Evolutionary conservation across 2,888 invertebrate genomes (phyloP), one percentile per base, ranked within the genome.

Genomic region (Drosophila pseudotakahashii): DNA sequence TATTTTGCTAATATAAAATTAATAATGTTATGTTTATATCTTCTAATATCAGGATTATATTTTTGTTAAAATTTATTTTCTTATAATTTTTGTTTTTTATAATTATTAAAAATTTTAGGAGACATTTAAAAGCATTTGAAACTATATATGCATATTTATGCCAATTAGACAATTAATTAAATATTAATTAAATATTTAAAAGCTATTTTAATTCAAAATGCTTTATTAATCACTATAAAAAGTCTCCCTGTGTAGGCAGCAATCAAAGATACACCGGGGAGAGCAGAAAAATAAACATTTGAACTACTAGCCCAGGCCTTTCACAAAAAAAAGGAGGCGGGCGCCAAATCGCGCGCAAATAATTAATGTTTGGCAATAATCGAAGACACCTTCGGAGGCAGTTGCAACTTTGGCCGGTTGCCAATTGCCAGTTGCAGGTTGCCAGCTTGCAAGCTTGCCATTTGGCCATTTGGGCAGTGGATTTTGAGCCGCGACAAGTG

Each of bases 331-430:
- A 58, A 23, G 78, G 73, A 80, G 77, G 64, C 77, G 63, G 63
- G 57, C 62, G 67, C 52, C 70, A 73, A 79, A 68, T 57, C 55
- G 68, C 70, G 78, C 81, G 75, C 72, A 81, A 81, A 89, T 88
- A 89, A 89, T 89, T 85, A 89, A 89, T 87, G 89, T 89, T 89
- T 79, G 87, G 74, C 89, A 79, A 89, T 89, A 89, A 89, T 88
- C 82, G 83, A 89, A 87, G 89, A 89, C 89, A 88, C 81, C 83
- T 89, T 87, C 76, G 68, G 79, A 60, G 74, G 59, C 70, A 55
- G 66, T 64, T 23, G 60, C 52, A 48, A 41, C 41, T 52, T 62
- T 75, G 66, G 73, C 70, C 42, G 68, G 62, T 60, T 60, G 66
- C 52, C 16, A 30, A 59, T 62, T 71, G 58, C 45, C 60, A 37